These are phyloP conservation scores for Melanotus villosus DNA, from an alignment of 2,888 invertebrate species.

Conservation along the genomic window DNA sequence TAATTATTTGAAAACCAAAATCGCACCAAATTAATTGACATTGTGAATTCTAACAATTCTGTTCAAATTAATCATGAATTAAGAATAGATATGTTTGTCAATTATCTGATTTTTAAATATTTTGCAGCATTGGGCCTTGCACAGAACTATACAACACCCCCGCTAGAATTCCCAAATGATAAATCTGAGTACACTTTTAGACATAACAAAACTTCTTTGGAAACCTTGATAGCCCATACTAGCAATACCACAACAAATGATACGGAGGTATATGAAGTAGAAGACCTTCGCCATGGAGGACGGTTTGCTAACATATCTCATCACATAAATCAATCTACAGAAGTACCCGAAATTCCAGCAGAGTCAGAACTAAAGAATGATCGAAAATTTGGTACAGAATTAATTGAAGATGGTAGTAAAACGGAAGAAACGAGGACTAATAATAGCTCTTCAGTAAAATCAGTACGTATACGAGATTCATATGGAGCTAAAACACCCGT, in stretches of 20 bases:
- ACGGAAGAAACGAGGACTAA: conserved; percentile 46
- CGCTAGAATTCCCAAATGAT: conserved; percentile 43
- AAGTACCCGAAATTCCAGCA: neutral
- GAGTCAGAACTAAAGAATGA: neutral
- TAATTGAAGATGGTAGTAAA: conserved; percentile 47
- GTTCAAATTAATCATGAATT: no score
- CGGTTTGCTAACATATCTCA: conserved; percentile 28
- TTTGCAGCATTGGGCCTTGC: no score
- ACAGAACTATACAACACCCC: conserved; percentile 10
- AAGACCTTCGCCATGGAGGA: conserved; percentile 69
- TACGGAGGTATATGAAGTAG: no score
- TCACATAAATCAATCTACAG: neutral
- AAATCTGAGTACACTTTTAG: conserved; percentile 27
- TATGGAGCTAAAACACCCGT: conserved; percentile 31
- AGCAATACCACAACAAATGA: conserved; percentile 56
- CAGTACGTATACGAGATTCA: neutral
- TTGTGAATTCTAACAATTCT: no score
- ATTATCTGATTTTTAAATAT: no score
- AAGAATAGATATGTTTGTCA: no score
- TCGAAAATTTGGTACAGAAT: conserved; percentile 43
- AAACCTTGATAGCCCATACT: conserved; percentile 34
- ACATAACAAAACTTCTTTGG: conserved; percentile 37
- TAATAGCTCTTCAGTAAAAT: neutral
- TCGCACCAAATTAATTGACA: no score
- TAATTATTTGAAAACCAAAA: no score